Base-by-base conservation (phyloP, 2,113 vertebrate genomes). In the Dasyurus viverrinus region DNA sequence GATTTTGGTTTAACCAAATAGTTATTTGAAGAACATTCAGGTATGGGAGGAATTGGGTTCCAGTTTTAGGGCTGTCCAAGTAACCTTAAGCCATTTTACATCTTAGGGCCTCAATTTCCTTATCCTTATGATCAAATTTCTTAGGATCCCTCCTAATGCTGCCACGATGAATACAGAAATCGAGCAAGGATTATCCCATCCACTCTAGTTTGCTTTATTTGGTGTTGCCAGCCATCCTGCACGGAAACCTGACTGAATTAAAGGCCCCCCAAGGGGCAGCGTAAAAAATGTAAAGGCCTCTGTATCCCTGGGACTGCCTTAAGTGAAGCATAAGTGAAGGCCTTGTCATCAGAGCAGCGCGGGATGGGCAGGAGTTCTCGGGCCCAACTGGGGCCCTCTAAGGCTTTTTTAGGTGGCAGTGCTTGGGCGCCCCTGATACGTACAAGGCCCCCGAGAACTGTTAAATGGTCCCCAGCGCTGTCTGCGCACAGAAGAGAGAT, bases 311-410 rank as follows among this genome's bases (percentile, higher is more conserved):
- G n/a, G 4, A 42, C 68, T 42, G 36, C 5, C 60, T 16, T 8
- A 42, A 19, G 0, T 52, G 50, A 52, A 52, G 1, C 30, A n/a
- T n/a, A 19, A 36, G 36, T 7, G 0, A 7, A 1, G 14, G 30
- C 14, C 42, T 92, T 55, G 8, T 46, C 2, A 27, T 55, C 9
- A 54, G 53, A 23, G 30, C 10, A 9, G 7, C 2, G 42, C 14
- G 19, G 23, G n/a, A 47, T n/a, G 25, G 48, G 30, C 50, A 0
- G 0, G 26, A 8, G 5, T 25, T n/a, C 55, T 16, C 68, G 8
- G 19, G n/a, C 19, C 7, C 16, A 42, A 16, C 5, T 7, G 6
- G 36, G n/a, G 36, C 27, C 27, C 27, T 57, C 10, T 10, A 5
- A 8, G 26, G 55, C 8, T 68, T 14, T 68, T 14, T 2, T 3